phyloP scores from a whole-genome alignment of 2,113 vertebrate genomes.

The Hippocampus comes region DNA sequence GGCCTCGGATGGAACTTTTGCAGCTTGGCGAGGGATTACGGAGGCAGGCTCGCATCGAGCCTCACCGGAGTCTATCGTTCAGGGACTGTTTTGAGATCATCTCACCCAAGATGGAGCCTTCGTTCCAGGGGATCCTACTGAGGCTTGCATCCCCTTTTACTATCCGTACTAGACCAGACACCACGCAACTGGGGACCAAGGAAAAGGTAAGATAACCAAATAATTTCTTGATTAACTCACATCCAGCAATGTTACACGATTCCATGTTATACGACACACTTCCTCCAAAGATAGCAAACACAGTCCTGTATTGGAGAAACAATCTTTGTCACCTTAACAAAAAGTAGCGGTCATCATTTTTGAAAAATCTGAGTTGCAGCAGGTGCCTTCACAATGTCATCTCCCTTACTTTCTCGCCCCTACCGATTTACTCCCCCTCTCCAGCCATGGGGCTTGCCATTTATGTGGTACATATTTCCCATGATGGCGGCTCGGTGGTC shows the following conservation, averaged over 20 bases:
- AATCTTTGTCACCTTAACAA: not conserved
- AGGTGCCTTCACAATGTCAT: not conserved
- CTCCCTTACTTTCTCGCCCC: not conserved
- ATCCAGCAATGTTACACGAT: not conserved
- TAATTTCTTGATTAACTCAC: not conserved
- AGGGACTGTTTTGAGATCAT: conserved; percentile 94
- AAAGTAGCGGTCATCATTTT: not conserved
- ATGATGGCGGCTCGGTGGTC: too few species aligned
- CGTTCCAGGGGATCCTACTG: conserved; percentile 88
- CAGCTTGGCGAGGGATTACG: conserved; percentile 93
- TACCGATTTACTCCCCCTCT: not conserved
- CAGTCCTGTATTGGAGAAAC: not conserved
- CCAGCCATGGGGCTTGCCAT: too few species aligned
- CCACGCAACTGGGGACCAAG: conserved; percentile 79
- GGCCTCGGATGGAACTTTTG: conserved; percentile 85
- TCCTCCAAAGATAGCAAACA: not conserved
- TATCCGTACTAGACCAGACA: conserved; percentile 86
- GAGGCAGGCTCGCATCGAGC: conserved; percentile 86
- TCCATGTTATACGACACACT: not conserved
- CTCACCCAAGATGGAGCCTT: conserved; percentile 88
- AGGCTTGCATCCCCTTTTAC: conserved; percentile 93
- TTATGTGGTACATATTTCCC: too few species aligned
- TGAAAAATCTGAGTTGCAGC: not conserved
- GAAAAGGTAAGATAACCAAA: conserved; percentile 83
- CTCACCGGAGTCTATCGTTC: conserved; percentile 83